Conservation (phyloP, 2,888 invertebrate genomes). For the Heliconius ismenius region DNA sequence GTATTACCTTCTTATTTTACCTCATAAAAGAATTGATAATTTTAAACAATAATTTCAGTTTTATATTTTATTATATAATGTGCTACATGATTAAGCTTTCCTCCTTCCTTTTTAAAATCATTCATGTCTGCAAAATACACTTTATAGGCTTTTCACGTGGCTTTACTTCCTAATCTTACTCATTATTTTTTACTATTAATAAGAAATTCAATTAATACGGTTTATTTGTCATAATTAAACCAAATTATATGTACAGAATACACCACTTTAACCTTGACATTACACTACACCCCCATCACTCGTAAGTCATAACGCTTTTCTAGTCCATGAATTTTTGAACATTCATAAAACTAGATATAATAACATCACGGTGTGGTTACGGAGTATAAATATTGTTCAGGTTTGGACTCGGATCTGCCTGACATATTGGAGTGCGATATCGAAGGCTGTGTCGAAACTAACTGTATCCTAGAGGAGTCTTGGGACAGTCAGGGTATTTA, state of each 20-base stretch:
- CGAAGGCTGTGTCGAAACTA: conserved; percentile 74
- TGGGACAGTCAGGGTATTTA: conserved; percentile 78
- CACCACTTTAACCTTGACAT: neutral
- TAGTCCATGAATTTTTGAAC: conserved; percentile 42
- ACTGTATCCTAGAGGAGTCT: conserved; percentile 82
- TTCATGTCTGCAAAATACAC: neutral
- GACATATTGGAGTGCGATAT: conserved; percentile 77
- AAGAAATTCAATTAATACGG: neutral
- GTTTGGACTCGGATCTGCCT: conserved; percentile 76
- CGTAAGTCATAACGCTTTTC: conserved; percentile 32
- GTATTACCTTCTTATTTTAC: neutral
- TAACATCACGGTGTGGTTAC: conserved; percentile 47
- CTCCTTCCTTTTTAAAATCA: neutral
- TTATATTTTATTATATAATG: neutral
- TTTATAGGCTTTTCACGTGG: neutral
- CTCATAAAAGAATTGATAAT: neutral
- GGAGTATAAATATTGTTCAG: conserved; percentile 68
- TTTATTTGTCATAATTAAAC: neutral
- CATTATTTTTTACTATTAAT: neutral
- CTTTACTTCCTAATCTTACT: neutral
- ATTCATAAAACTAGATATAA: conserved; percentile 12
- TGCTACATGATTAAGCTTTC: neutral
- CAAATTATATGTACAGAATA: neutral
- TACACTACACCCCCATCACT: neutral
- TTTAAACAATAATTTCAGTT: neutral